Conservation (phyloP, 2,888 invertebrate genomes). For the Chrysolina oricalcia region DNA sequence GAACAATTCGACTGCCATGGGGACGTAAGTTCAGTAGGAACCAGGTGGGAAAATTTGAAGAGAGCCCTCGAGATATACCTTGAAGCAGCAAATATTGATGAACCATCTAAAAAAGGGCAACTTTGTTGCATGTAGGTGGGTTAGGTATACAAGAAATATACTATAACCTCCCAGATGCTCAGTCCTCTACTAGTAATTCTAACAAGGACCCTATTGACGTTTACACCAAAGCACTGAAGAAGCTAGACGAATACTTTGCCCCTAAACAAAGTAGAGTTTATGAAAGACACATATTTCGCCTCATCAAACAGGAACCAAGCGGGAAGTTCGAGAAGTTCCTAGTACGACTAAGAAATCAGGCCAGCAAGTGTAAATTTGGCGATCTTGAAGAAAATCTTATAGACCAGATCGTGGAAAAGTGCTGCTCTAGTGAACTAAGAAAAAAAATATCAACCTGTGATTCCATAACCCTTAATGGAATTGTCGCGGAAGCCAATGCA, state of each 20-base stretch:
- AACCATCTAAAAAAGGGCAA: neutral
- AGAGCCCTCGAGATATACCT: no score
- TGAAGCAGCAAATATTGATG: no score
- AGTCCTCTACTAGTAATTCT: constrained; percentile 38
- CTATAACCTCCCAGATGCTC: constrained; percentile 56
- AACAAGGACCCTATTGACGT: constrained; percentile 23
- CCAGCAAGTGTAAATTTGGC: constrained; percentile 46
- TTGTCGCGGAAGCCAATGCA: constrained; percentile 49
- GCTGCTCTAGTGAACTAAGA: constrained; percentile 51
- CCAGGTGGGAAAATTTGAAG: no score
- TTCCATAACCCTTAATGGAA: constrained; percentile 44
- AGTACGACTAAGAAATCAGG: constrained; percentile 51
- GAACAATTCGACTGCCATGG: no score
- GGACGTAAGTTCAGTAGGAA: no score
- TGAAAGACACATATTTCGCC: constrained; percentile 61
- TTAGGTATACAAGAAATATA: constrained; percentile 60
- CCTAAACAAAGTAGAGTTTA: constrained; percentile 55
- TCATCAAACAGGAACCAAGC: neutral
- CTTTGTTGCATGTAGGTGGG: no score
- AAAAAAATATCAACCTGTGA: constrained; percentile 51
- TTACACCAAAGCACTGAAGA: constrained; percentile 17
- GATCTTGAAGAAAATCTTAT: constrained; percentile 53
- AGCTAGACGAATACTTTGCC: constrained; percentile 55
- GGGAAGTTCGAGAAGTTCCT: constrained; percentile 64
- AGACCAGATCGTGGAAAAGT: constrained; percentile 59